Conservation (phyloP, 2,797 vertebrate species). For the Merluccius polli region DNA sequence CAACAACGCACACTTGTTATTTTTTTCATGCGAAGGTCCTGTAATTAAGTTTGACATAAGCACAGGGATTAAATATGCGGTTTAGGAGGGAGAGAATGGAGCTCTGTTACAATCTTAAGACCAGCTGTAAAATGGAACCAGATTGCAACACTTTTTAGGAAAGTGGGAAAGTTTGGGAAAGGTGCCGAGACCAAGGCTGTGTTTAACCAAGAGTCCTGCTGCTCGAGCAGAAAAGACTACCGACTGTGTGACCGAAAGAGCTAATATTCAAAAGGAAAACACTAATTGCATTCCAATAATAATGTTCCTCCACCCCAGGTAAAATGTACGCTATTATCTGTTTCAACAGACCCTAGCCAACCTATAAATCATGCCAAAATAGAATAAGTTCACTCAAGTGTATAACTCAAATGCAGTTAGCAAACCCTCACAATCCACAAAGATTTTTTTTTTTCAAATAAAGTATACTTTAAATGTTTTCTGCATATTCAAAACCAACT, state of each 20-base stretch:
- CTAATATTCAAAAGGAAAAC: conserved; percentile 69
- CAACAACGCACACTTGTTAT: conserved; percentile 91
- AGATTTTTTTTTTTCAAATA: background rate
- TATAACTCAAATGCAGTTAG: background rate
- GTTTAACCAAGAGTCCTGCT: conserved; percentile 59
- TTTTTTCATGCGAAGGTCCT: conserved; percentile 93
- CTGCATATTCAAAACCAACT: background rate
- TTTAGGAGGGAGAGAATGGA: conserved; percentile 86
- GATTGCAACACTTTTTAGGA: conserved; percentile 84
- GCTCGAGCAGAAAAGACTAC: conserved; percentile 53
- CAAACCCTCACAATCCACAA: background rate
- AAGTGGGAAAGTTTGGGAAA: conserved; percentile 78
- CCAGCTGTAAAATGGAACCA: conserved; percentile 86
- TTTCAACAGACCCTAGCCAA: conserved; percentile 34
- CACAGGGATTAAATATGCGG: conserved; percentile 99
- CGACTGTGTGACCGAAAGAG: conserved; percentile 55
- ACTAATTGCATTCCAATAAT: conserved; percentile 58
- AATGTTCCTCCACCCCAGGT: conserved; percentile 47
- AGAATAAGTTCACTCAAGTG: conserved; percentile 14
- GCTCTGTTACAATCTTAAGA: conserved; percentile 86
- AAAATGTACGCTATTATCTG: conserved; percentile 52
- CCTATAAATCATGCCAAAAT: conserved; percentile 34
- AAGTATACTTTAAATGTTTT: background rate
- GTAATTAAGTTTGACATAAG: conserved; percentile 99
- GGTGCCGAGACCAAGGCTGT: conserved; percentile 70